These are phyloP conservation scores for Alcedo atthis DNA, from an alignment of 2,797 vertebrate species.

Conservation along the genomic window DNA sequence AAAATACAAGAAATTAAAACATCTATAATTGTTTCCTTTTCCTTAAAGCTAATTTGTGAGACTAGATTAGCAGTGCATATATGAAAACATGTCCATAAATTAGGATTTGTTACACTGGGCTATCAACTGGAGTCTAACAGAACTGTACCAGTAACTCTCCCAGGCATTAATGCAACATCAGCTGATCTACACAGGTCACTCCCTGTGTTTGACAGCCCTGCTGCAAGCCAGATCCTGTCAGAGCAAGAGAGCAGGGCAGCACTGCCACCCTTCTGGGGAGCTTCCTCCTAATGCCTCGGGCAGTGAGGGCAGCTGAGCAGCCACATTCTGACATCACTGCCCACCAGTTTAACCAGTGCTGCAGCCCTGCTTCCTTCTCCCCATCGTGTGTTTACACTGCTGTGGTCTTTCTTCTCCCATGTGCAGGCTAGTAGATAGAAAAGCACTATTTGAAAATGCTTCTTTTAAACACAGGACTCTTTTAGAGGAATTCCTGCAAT, in stretches of 20 bases:
- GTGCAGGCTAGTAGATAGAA: not conserved
- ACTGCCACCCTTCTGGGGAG: not conserved
- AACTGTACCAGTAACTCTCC: not conserved
- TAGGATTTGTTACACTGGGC: not conserved
- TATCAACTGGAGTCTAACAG: not conserved
- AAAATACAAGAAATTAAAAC: not conserved
- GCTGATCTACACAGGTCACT: not conserved
- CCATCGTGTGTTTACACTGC: not conserved
- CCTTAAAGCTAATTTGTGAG: not conserved
- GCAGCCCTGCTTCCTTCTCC: not conserved
- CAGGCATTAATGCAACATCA: not conserved
- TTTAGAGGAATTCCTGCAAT: not conserved
- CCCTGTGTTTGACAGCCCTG: not conserved
- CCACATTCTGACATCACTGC: accelerated
- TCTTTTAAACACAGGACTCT: not conserved
- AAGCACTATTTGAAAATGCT: not conserved
- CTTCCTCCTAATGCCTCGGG: not conserved
- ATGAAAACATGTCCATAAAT: not conserved
- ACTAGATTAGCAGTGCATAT: not conserved
- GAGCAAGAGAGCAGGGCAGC: not conserved
- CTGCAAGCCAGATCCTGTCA: not conserved
- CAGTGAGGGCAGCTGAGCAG: not conserved
- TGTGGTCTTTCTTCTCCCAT: not conserved
- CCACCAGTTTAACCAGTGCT: not conserved
- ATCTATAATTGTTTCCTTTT: not conserved